Evolutionary conservation across 2,797 vertebrate species (phyloP).

Genomic region (Catostomus latipinnis): DNA sequence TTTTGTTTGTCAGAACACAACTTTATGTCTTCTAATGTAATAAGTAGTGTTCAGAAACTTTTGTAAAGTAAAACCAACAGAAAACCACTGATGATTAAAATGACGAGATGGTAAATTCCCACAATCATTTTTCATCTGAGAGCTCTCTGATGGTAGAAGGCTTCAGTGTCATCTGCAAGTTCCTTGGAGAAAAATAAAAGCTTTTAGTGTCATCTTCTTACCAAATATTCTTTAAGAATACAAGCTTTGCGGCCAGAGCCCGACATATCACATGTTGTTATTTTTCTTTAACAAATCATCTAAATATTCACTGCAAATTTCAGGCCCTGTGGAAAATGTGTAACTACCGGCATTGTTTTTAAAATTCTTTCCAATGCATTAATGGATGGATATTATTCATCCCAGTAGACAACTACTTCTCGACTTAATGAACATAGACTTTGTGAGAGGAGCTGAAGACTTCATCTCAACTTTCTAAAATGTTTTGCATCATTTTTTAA

Average conservation of each 20-base stretch:
- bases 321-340: constrained; percentile 60
- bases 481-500: constrained; percentile 68
- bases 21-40: background rate
- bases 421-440: constrained; percentile 64
- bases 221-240: constrained; percentile 51
- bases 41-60: background rate
- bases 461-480: constrained; percentile 67
- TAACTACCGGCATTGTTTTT: constrained; percentile 66
- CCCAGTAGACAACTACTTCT: constrained; percentile 61
- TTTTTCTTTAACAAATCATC: constrained; percentile 65
- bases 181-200: constrained; percentile 27
- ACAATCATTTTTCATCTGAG: constrained; percentile 20
- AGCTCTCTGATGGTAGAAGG: constrained; percentile 9
- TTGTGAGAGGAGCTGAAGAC: constrained; percentile 59
- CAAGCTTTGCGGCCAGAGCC: constrained; percentile 49
- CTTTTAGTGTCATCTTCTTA: constrained; percentile 48
- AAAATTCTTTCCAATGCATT: constrained; percentile 63
- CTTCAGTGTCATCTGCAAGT: background rate
- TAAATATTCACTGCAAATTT: constrained; percentile 67
- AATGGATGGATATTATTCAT: constrained; percentile 74
- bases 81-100: background rate
- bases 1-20: background rate
- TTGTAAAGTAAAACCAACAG: background rate
- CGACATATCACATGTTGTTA: constrained; percentile 61
- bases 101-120: constrained; percentile 9